Evolutionary conservation across 2,797 vertebrate species (phyloP), one percentile per base, ranked within the genome.

Genomic region (Botia almorhae): DNA sequence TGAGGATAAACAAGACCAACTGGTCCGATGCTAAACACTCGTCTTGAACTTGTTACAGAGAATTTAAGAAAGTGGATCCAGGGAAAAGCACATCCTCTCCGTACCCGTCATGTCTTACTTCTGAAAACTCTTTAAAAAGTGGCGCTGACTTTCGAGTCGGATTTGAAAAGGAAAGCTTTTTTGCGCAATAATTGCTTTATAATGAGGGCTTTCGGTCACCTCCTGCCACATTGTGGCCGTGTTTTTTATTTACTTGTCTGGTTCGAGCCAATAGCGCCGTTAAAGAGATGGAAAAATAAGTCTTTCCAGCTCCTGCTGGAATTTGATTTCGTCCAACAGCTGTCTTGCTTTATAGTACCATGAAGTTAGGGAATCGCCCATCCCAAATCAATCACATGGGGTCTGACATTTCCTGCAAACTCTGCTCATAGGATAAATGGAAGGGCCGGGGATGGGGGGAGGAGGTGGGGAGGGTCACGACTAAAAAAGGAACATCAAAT

Each of bases 311-410:
- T 91, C 93, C 93, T 94, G 91, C 90, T 89, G 93, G 91, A 93
- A 93, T 95, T 93, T 93, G 90, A 93, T 94, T 95, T 94, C 91
- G 94, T 90, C 91, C 91, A 95, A 92, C 96, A 97, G 95, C 95
- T 97, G 96, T 94, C 94, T 95, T 90, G 89, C 91, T 95, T 96
- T 95, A 95, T 92, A 93, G 90, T 94, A 95, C 93, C 92, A 94
- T 95, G 94, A 95, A 95, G 94, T 94, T 93, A 92, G 91, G 89
- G 92, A 93, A 91, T 94, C 82, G 86, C 90, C 93, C 93, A 90
- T 95, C 93, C 93, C 92, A 92, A 91, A 96, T 96, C 95, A 93
- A 96, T 96, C 95, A 95, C 51, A 0, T 43, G 8, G 0, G 13
- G 69, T 81, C 87, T 91, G 95, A 96, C 92, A 2, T 94, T 96